Evolutionary conservation across 1,140 invertebrate genomes (phyloP).

Genomic region (Babylonia areolata): DNA sequence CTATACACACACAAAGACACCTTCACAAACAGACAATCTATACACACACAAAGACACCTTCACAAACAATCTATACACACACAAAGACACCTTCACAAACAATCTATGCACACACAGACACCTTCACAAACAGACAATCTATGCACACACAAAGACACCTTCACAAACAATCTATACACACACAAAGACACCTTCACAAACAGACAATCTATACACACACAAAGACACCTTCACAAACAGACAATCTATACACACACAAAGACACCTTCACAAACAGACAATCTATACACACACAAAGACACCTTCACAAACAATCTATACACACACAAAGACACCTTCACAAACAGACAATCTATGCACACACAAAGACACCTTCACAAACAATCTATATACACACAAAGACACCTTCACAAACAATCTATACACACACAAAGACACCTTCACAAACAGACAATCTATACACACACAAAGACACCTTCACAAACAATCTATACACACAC

Average conservation of each 20-base stretch:
- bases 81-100: too few relatives aligned
- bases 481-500: too few relatives aligned
- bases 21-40: too few relatives aligned
- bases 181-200: not conserved
- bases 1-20: too few relatives aligned
- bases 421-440: not conserved
- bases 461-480: not conserved
- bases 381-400: not conserved
- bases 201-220: not conserved
- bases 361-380: not conserved
- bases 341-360: not conserved
- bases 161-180: not conserved
- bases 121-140: too few relatives aligned
- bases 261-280: not conserved
- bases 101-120: too few relatives aligned
- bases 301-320: too few relatives aligned
- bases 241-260: not conserved
- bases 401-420: not conserved
- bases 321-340: not conserved
- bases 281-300: not conserved
- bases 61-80: not conserved
- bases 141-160: too few relatives aligned
- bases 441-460: not conserved
- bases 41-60: too few relatives aligned
- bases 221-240: not conserved